A percentile compares a stretch with the other conserved stretches of the same genome.
phyloP scores from a whole-genome alignment of 2,113 vertebrate species.

The Muntiacus reevesi region DNA sequence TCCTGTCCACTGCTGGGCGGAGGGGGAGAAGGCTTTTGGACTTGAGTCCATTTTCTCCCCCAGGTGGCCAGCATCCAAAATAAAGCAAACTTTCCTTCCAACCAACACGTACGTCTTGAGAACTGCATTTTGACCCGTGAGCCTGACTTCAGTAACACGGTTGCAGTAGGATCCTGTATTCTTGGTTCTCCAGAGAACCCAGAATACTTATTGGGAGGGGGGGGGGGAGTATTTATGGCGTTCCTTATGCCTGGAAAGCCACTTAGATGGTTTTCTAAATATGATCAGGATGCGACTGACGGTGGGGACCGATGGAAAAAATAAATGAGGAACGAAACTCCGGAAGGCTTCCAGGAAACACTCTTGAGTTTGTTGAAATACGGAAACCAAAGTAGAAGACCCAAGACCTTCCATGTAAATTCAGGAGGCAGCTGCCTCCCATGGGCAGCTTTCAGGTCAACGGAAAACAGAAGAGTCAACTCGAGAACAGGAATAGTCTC shows the following conservation, averaged over 20 bases:
- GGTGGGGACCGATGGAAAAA: rapidly evolving
- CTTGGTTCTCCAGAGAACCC: neutral
- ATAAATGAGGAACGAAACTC: rapidly evolving
- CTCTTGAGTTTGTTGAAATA: neutral
- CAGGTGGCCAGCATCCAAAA: too few relatives aligned
- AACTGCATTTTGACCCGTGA: rapidly evolving
- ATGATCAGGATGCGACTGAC: too few relatives aligned
- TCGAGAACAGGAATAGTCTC: neutral
- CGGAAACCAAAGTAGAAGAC: neutral
- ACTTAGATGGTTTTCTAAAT: neutral
- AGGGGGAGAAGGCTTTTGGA: neutral
- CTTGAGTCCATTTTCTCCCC: rapidly evolving
- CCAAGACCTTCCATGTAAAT: rapidly evolving
- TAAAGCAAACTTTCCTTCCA: neutral
- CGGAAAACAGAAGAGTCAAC: too few relatives aligned
- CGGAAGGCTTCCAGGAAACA: neutral
- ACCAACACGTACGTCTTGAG: too few relatives aligned
- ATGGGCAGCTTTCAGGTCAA: rapidly evolving
- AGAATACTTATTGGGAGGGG: neutral
- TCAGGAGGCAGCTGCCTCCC: neutral
- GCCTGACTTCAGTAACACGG: rapidly evolving
- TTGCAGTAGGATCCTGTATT: rapidly evolving
- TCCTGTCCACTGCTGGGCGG: neutral
- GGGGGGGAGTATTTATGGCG: rapidly evolving
- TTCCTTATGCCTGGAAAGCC: neutral